Conservation (phyloP, 2,113 vertebrate species). For the Numida meleagris region DNA sequence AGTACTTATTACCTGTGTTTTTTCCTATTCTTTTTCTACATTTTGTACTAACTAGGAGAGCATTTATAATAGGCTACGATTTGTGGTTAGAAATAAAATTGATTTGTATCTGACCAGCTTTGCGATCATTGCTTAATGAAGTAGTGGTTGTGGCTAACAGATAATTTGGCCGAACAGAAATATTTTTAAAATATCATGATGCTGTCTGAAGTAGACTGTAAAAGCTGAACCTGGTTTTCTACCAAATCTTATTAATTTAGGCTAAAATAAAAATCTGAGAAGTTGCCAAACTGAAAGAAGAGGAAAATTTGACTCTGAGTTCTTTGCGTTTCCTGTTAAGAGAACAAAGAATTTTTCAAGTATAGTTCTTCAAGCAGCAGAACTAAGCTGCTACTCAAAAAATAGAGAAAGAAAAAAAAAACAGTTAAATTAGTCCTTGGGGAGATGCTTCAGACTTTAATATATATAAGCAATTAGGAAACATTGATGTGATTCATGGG, state of each 20-base stretch:
- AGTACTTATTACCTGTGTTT: not conserved
- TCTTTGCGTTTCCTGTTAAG: conserved; percentile 15
- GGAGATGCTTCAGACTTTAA: conserved; percentile 55
- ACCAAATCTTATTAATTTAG: not conserved
- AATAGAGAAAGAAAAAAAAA: not conserved
- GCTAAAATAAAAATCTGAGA: not conserved
- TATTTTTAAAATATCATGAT: not conserved
- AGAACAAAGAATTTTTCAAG: conserved; percentile 46
- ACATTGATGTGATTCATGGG: conserved; percentile 53
- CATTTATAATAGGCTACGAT: not conserved
- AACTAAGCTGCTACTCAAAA: not conserved
- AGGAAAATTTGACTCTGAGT: conserved; percentile 38
- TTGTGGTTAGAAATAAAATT: not conserved
- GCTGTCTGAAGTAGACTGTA: conserved; percentile 8
- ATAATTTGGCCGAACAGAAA: not conserved
- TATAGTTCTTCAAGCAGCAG: conserved; percentile 18
- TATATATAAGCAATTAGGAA: conserved; percentile 62
- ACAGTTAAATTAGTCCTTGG: conserved; percentile 50
- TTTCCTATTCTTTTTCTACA: not conserved
- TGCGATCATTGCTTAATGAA: not conserved
- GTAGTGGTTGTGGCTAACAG: not conserved
- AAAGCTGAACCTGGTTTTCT: not conserved
- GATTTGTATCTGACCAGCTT: not conserved
- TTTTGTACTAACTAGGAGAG: not conserved
- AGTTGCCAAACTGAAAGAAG: not conserved